A percentile compares a stretch with the other conserved stretches of the same genome.
These are phyloP conservation scores for Helleia helle DNA, from an alignment of 2,888 invertebrate species.

Conservation along the genomic window DNA sequence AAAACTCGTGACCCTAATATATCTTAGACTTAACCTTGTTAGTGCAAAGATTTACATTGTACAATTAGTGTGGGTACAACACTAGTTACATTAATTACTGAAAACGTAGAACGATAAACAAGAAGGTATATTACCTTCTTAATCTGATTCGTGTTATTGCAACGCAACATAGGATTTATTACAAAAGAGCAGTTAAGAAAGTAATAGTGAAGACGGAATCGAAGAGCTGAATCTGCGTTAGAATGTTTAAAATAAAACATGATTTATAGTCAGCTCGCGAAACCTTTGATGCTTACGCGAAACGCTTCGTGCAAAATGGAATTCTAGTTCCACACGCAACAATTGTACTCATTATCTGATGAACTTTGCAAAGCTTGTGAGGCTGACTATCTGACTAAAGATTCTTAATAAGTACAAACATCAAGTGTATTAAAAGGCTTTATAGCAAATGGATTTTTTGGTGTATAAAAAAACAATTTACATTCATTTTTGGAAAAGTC, in stretches of 20 bases:
- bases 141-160: slow-evolving; percentile 66
- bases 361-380: slow-evolving; percentile 45
- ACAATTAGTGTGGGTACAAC: slow-evolving; percentile 24
- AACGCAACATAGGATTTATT: slow-evolving; percentile 45
- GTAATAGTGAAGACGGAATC: slow-evolving; percentile 45
- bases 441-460: background rate
- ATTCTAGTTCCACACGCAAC: slow-evolving; percentile 74
- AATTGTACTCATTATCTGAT: slow-evolving; percentile 70
- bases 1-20: slow-evolving; percentile 3
- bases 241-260: slow-evolving; percentile 38
- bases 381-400: slow-evolving; percentile 2
- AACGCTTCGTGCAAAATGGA: slow-evolving; percentile 61
- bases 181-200: slow-evolving; percentile 54
- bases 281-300: slow-evolving; percentile 59
- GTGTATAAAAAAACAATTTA: no score
- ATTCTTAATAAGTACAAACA: slow-evolving; percentile 8
- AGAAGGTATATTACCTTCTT: slow-evolving; percentile 50
- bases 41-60: slow-evolving; percentile 13
- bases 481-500: no score
- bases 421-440: slow-evolving; percentile 6
- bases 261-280: slow-evolving; percentile 39
- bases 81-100: slow-evolving; percentile 44
- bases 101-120: slow-evolving; percentile 39
- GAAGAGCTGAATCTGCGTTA: slow-evolving; percentile 47
- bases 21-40: slow-evolving; percentile 1